Evolutionary conservation across 2,113 vertebrate species (phyloP), one percentile per base, ranked within the genome.

Genomic region (Promerops cafer): DNA sequence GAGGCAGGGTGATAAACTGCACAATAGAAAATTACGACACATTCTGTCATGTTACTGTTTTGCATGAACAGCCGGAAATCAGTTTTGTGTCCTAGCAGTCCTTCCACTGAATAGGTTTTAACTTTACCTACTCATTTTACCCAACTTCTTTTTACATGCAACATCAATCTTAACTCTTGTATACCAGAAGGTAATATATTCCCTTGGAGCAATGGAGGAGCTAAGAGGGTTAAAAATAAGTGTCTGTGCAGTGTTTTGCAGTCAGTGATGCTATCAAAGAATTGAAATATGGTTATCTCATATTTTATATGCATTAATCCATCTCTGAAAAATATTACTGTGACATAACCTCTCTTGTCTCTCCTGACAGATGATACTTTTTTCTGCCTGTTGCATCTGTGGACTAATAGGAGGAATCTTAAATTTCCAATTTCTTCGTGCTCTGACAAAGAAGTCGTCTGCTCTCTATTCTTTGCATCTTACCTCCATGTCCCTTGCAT

Each of bases 371-470:
- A 99, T 99, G 99, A 99, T 99, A 97, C 98, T 99, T 74, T 99
- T 99, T 95, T 99, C 99, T 45, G 99, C 99, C 31, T 99, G 99
- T 97, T 99, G 99, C 96, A 99, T 99, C 98, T 99, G 99, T 64
- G 99, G 99, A 83, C 98, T 99, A 93, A 99, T 99, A 24, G 99
- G 99, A 56, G 99, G 99, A 87, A 99, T 99, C 98, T 97, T 99
- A 97, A 99, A 99, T 97, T 99, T 99, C 96, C 99, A 99, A 98
- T 99, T 99, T 97, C 99, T 99, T 72, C 98, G 99, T 65, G 99
- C 99, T 26, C 98, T 99, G 87, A 98, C 98, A 66, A 99, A 99
- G 97, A 98, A 98, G 84, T 99, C 98, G 0, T 98, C 99, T 56
- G 89, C 98, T 30, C 97, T 99, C 90, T 99, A 98, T 63, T 99